Evolutionary conservation across 2,797 vertebrate species (phyloP), one percentile per base, ranked within the genome.

Genomic region (Apodemus agrarius): DNA sequence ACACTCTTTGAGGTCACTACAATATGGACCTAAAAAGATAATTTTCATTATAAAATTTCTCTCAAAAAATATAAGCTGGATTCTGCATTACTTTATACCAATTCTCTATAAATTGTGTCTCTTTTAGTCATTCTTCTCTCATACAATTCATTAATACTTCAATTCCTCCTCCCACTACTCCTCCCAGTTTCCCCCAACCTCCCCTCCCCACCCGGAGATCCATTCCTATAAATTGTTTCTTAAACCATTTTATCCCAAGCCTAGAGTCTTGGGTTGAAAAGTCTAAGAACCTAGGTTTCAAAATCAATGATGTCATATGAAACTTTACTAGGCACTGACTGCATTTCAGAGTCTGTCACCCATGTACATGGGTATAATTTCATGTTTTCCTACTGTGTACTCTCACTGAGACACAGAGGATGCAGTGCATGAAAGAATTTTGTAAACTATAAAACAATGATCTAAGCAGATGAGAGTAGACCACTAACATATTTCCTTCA

Each of bases 1-100:
- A 99, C 98, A 93, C 98, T 99, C 97, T 98, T 99, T 93, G 99
- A 97, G 34, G 99, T 99, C 79, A 99, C 99, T 98, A 99, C 98
- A 96, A 99, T 98, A 97, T 99, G 99, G 96, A 99, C 99, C 99
- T 99, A 97, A 93, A 98, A 97, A 98, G 78, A 94, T 1, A 61
- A 17, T 65, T 97, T 96, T 37, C 31, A 82, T 98, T 89, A 95
- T 93, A 61, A 95, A 90, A 85, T 72, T 82, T 97, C 95, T 95
- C 74, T 86, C 31, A 16, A 6, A 86, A 85, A 96, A 80, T 52
- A 65, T 82, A 94, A 96, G 0, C 31, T 57, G 29, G 69, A 67
- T 79, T 93, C 34, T 86, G 54, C 63, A 90, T 81, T 40, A 87
- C 17, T 76, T 93, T 91, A 75, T 31, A 90, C 80, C 82, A 91